Evolutionary conservation across 1,140 invertebrate genomes (phyloP).

Genomic region (Conus ventricosus): DNA sequence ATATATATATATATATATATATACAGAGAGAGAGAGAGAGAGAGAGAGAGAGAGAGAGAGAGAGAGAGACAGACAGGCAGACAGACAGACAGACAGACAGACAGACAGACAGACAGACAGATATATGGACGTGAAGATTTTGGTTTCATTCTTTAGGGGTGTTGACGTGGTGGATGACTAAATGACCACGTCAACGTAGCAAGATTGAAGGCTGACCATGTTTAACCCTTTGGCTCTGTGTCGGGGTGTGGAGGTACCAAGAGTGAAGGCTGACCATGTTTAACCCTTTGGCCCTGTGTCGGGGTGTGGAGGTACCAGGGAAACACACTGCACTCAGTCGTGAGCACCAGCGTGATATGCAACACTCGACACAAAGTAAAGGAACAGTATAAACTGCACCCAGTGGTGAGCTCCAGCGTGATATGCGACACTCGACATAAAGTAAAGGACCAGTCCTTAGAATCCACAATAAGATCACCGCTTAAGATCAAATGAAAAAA

Average conservation of each 20-base stretch:
- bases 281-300: background rate
- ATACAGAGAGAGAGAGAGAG: too few relatives aligned
- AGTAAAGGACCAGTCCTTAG: too few relatives aligned
- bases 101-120: background rate
- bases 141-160: too few relatives aligned
- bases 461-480: background rate
- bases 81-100: conserved; percentile 2
- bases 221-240: background rate
- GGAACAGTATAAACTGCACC: too few relatives aligned
- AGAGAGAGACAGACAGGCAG: too few relatives aligned
- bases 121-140: background rate
- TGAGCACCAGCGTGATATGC: too few relatives aligned
- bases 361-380: too few relatives aligned
- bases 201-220: background rate
- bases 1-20: background rate
- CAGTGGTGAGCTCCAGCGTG: background rate
- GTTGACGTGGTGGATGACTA: background rate
- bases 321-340: too few relatives aligned
- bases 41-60: too few relatives aligned
- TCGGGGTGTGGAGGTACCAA: too few relatives aligned
- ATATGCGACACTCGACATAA: background rate
- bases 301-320: too few relatives aligned
- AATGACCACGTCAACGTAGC: background rate
- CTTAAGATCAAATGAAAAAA: too few relatives aligned
- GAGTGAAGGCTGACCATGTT: background rate